These are phyloP conservation scores for Morone saxatilis DNA, from an alignment of 2,113 vertebrate species.

Conservation along the genomic window DNA sequence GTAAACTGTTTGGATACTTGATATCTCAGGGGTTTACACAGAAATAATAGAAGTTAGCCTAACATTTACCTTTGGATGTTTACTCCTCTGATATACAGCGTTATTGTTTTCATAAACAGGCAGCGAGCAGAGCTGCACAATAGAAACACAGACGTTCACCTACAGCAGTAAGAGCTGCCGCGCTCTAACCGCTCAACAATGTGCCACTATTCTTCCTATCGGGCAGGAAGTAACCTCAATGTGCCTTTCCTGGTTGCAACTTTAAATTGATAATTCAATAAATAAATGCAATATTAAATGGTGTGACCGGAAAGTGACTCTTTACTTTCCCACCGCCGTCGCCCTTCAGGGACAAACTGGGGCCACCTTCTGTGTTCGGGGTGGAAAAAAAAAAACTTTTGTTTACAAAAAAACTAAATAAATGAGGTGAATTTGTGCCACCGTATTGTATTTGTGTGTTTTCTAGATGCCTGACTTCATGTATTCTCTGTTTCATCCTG, in stretches of 20 bases:
- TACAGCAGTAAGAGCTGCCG: conserved; percentile 38
- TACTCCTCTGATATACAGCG: conserved; percentile 50
- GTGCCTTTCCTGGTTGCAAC: conserved; percentile 82
- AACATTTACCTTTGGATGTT: conserved; percentile 73
- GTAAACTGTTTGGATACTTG: conserved; percentile 54
- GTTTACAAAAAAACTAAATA: conserved; percentile 36
- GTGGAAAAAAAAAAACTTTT: background rate
- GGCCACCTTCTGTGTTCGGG: conserved; percentile 16
- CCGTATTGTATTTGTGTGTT: background rate
- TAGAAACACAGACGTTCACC: conserved; percentile 58
- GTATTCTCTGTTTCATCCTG: background rate
- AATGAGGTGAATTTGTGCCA: conserved; percentile 1
- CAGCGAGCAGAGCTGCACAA: conserved; percentile 53
- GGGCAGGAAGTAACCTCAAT: conserved; percentile 81
- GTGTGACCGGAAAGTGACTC: conserved; percentile 83
- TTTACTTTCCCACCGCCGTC: conserved; percentile 79
- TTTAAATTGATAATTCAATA: conserved; percentile 84
- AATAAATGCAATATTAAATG: conserved; percentile 85
- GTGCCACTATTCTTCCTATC: conserved; percentile 70
- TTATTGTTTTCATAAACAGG: conserved; percentile 75
- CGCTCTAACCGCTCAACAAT: conserved; percentile 70
- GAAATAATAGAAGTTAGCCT: conserved; percentile 50
- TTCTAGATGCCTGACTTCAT: conserved; percentile 3
- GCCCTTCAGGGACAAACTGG: conserved; percentile 16
- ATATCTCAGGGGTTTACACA: conserved; percentile 59